Base-by-base conservation (phyloP, 2,113 vertebrate species). In the Thunnus maccoyii region DNA sequence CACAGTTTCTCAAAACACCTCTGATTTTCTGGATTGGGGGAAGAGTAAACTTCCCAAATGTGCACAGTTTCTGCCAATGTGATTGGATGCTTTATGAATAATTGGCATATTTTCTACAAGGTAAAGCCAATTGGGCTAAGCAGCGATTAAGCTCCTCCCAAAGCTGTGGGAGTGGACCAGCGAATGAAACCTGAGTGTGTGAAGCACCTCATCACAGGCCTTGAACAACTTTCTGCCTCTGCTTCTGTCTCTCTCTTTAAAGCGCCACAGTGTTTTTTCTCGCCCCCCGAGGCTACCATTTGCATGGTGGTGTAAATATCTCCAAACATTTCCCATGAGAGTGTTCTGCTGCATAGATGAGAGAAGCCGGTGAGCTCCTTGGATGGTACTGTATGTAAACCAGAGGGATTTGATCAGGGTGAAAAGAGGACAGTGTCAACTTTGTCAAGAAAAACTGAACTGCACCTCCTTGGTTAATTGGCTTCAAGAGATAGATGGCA, bases 61-160 rank as follows among this genome's bases (percentile, higher is more conserved):
- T 64, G 50, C 1, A 0, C 11, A 22, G 14, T 14, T 20, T 52
- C 10, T 64, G 18, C 9, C 47, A 44, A 36, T 62, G 36, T 32
- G 50, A 80, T 56, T 81, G 71, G 58, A 71, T 16, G 58, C 30
- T 51, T 2, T 41, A 12, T 11, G 7, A 18, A 25, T 46, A 36
- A 72, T 47, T 25, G 1, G 13, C 30, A 46, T 22, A 20, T 44
- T 25, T 74, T 41, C 30, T 64, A 32, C 30, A 30, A 18, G 15
- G 8, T n/a, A 16, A 22, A 72, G 0, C 22, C 46, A 1, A 0
- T 66, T 61, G 56, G 68, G 4, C 10, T 15, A 3, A 66, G 48
- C 7, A 22, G 17, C 6, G 6, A 8, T 47, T 17, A 52, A 68
- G 48, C 69, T 70, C 63, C 61, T 58, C 12, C 61, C 66, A 76